These are phyloP conservation scores for Acanthosoma haemorrhoidale DNA, from an alignment of 2,888 invertebrate genomes.

Conservation along the genomic window DNA sequence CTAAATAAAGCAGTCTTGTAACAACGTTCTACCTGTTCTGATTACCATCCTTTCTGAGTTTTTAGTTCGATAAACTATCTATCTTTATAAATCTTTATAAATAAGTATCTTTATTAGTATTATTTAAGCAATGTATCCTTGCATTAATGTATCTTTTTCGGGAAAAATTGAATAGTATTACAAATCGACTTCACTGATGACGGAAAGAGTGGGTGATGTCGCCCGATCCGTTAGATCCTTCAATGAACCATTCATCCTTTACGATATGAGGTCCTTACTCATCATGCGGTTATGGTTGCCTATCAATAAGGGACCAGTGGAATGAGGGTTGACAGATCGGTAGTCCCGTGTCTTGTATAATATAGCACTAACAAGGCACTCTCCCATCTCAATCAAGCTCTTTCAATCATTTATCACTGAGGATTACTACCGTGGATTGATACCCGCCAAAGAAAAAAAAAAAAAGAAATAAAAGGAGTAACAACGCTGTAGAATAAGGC, in stretches of 20 bases:
- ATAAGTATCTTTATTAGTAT: too few relatives aligned
- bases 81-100: too few relatives aligned
- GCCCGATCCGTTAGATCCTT: neutral
- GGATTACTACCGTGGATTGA: neutral
- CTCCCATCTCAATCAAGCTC: constrained; percentile 18
- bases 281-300: neutral
- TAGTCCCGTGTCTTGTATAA: constrained; percentile 17
- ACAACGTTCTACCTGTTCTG: too few relatives aligned
- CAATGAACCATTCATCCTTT: neutral
- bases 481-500: neutral
- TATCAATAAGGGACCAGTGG: neutral
- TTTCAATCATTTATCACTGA: neutral
- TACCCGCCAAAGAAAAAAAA: neutral
- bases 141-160: too few relatives aligned
- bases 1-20: too few relatives aligned
- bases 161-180: too few relatives aligned
- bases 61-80: too few relatives aligned
- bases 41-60: too few relatives aligned
- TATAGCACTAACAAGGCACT: constrained; percentile 10
- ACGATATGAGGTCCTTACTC: neutral
- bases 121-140: too few relatives aligned
- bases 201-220: neutral
- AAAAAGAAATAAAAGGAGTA: too few relatives aligned
- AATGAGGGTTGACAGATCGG: constrained; percentile 16
- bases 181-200: too few relatives aligned